Conservation (phyloP, 1,140 invertebrate species). For the Drosophila subobscura region DNA sequence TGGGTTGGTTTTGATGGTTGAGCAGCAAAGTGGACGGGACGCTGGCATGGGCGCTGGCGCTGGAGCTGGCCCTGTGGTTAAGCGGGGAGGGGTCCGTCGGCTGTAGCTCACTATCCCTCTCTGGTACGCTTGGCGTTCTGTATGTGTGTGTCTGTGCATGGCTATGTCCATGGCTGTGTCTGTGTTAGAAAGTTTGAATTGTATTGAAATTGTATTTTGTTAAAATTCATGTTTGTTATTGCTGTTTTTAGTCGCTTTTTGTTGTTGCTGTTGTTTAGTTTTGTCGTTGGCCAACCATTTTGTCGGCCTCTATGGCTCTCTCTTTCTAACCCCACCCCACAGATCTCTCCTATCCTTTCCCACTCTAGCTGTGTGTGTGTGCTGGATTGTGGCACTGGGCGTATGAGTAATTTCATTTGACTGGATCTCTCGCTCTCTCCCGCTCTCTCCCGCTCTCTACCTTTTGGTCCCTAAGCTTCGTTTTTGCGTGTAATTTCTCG, state of each 20-base stretch:
- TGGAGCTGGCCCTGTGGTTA: constrained; percentile 68
- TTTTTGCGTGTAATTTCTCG: constrained; percentile 64
- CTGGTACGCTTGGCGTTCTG: constrained; percentile 5
- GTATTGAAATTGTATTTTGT: constrained; percentile 83
- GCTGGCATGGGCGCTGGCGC: constrained; percentile 50
- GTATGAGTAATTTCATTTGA: constrained; percentile 60
- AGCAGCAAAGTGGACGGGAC: neutral
- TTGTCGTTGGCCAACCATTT: constrained; percentile 78
- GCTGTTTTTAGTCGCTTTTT: constrained; percentile 52
- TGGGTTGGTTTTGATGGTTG: constrained; percentile 19
- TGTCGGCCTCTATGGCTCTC: constrained; percentile 57
- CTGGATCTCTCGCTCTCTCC: constrained; percentile 51
- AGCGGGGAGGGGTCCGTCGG: constrained; percentile 8
- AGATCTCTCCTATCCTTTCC: neutral
- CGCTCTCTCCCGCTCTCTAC: constrained; percentile 32
- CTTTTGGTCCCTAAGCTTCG: constrained; percentile 47
- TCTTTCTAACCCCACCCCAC: constrained; percentile 18
- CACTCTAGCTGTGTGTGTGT: constrained; percentile 12
- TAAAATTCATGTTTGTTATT: constrained; percentile 82
- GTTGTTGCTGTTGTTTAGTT: constrained; percentile 65
- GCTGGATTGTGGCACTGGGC: constrained; percentile 42
- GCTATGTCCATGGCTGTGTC: constrained; percentile 36
- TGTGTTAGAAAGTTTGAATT: constrained; percentile 82
- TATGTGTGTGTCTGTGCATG: constrained; percentile 4
- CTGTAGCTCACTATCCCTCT: constrained; percentile 29